These are phyloP conservation scores for Agapornis canus DNA, from an alignment of 2,797 vertebrate genomes.

Conservation along the genomic window DNA sequence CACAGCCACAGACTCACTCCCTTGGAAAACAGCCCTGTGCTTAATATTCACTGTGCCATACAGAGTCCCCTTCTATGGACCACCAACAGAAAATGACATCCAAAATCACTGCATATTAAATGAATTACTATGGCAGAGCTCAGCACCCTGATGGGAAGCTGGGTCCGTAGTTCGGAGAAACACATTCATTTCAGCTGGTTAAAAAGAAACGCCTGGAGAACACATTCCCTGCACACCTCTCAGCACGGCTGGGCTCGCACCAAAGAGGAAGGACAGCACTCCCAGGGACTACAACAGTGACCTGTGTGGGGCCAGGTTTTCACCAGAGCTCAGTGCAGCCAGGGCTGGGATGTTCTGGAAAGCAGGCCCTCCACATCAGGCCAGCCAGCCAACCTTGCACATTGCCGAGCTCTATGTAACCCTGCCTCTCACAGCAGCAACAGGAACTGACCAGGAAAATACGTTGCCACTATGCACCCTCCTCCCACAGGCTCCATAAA, in stretches of 20 bases:
- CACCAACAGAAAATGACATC: neutral
- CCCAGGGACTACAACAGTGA: neutral
- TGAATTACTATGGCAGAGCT: neutral
- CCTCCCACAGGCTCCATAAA: neutral
- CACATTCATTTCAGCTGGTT: neutral
- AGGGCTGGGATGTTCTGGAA: neutral
- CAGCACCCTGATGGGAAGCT: neutral
- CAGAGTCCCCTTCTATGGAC: neutral
- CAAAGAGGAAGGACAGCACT: neutral
- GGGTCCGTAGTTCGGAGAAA: neutral
- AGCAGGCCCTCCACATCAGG: neutral
- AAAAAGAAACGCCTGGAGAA: neutral
- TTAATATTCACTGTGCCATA: neutral
- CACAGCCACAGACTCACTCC: accelerated
- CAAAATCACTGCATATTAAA: neutral
- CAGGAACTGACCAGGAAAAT: neutral
- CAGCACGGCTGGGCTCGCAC: accelerated
- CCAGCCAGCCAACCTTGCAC: neutral
- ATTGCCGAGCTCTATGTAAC: neutral
- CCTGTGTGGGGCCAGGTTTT: neutral
- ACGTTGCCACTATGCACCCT: neutral
- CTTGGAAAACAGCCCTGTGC: neutral
- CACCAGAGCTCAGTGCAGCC: neutral
- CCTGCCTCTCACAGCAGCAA: neutral
- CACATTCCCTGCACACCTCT: neutral